Evolutionary conservation across 1,140 invertebrate species (phyloP), one percentile per base, ranked within the genome.

Genomic region (Drosophila carrolli): DNA sequence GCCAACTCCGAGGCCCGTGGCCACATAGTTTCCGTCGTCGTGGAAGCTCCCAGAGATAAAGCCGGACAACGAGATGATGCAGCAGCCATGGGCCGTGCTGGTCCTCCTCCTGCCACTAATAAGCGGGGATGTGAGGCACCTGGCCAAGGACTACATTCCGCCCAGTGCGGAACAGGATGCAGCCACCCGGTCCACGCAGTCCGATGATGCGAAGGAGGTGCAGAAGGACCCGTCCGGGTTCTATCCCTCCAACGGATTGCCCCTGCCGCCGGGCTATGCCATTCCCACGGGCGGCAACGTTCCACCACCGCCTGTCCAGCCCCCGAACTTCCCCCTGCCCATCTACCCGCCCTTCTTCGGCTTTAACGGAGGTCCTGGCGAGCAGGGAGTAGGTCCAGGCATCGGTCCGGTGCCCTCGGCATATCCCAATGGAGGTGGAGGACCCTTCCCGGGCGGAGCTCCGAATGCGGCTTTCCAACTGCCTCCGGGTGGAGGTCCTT

Each of bases 301-400:
- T 0, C 53, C 43, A 40, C 66, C 67, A 0, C 55, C 66, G 11
- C 55, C 75, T 7, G 57, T 37, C 35, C 41, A 74, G 19, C 79
- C 83, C 4, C 83, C 84, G 16, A 88, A 88, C 48, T 88, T 88
- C 27, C 84, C 84, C 5, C 54, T 88, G 60, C 83, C 83, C 56
- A 89, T 89, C 9, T 88, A 90, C 13, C 84, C 84, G 29, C 84
- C 84, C 5, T 88, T 71, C 60, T 89, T 84, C 38, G 80, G 84
- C 7, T 88, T 88, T 32, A 80, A 72, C 8, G 72, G 73, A 1
- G 78, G 44, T 3, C 27, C 54, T 1, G 65, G 55, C 1, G 73
- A 63, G 14, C 43, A 9, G 53, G 60, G 11, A 19, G 4, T 11
- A 5, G 61, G 61, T 14, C 47, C 61, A 3, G 61, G 38, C 4